Evolutionary conservation across 2,888 invertebrate genomes (phyloP).

Genomic region (Chesias legatella): DNA sequence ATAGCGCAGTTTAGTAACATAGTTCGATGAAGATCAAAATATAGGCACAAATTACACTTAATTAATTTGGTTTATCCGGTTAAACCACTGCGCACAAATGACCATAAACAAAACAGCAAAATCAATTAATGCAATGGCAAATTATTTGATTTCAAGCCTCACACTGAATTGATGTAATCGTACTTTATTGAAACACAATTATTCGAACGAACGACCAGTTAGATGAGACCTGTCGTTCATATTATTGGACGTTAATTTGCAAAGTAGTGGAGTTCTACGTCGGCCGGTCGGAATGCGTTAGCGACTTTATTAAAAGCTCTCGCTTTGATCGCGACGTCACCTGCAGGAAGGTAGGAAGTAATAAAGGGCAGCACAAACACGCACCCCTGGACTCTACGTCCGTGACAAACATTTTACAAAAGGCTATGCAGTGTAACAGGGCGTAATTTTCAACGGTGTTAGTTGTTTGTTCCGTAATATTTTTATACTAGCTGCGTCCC

Average conservation of each 20-base stretch:
- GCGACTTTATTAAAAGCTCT: slow-evolving; percentile 71
- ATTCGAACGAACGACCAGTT: slow-evolving; percentile 15
- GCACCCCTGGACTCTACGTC: slow-evolving; percentile 25
- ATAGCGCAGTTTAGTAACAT: too few species aligned
- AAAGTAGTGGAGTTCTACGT: slow-evolving; percentile 14
- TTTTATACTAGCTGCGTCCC: too few species aligned
- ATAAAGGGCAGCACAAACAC: slow-evolving; percentile 60
- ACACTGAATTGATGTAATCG: slow-evolving; percentile 21
- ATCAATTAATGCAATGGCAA: slow-evolving; percentile 6
- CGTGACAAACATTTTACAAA: too few species aligned
- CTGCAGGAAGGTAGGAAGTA: slow-evolving; percentile 56
- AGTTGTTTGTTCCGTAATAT: too few species aligned
- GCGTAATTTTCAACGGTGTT: too few species aligned
- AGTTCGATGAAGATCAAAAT: too few species aligned
- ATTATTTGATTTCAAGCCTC: slow-evolving; percentile 3
- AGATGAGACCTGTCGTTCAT: slow-evolving; percentile 16
- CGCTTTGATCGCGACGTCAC: slow-evolving; percentile 74
- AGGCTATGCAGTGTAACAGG: too few species aligned
- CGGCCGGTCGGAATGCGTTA: slow-evolving; percentile 34
- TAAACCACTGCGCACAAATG: background rate
- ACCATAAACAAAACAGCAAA: slow-evolving; percentile 3
- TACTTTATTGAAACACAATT: slow-evolving; percentile 24
- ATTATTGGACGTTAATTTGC: slow-evolving; percentile 16
- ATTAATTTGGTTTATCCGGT: too few species aligned
- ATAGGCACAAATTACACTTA: too few species aligned